Percentiles rank a stretch among this genome's conserved stretches.
These are phyloP conservation scores for Himalopsyche phryganea DNA, from an alignment of 1,140 invertebrate species.

Conservation along the genomic window DNA sequence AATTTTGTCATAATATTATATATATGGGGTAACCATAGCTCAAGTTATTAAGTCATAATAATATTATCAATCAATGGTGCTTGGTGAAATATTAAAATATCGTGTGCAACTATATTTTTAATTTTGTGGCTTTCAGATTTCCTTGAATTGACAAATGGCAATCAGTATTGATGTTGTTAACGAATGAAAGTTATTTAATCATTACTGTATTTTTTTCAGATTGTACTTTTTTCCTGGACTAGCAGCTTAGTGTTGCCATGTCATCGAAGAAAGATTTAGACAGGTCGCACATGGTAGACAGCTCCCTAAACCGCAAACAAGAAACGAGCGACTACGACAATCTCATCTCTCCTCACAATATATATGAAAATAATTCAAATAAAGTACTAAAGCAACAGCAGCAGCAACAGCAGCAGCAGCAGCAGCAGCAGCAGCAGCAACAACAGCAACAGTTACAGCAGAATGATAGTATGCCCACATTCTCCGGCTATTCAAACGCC, in stretches of 20 bases:
- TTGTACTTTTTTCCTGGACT: conserved; percentile 38
- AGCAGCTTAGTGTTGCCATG: conserved; percentile 37
- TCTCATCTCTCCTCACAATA: conserved; percentile 49
- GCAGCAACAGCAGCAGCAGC: conserved; percentile 4
- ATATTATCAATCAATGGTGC: too few species aligned
- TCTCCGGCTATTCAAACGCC: conserved; percentile 50
- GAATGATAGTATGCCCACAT: conserved; percentile 42
- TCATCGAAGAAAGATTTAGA: conserved; percentile 46
- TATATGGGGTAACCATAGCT: too few species aligned
- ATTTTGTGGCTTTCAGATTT: too few species aligned
- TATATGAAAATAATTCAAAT: conserved; percentile 44
- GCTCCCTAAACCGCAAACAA: conserved; percentile 38
- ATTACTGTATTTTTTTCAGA: conserved; percentile 28
- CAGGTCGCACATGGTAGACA: conserved; percentile 42
- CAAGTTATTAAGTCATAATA: too few species aligned
- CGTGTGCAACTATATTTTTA: too few species aligned
- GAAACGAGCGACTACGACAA: conserved; percentile 51
- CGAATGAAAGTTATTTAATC: too few species aligned
- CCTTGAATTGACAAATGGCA: too few species aligned
- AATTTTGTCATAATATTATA: too few species aligned
- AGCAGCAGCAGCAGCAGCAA: conserved; percentile 24
- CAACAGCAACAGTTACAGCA: conserved; percentile 33
- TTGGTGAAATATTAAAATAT: too few species aligned
- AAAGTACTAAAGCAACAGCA: conserved; percentile 33
- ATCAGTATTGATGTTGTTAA: too few species aligned